phyloP scores from a whole-genome alignment of 2,888 invertebrate genomes.

The Andrena haemorrhoa region DNA sequence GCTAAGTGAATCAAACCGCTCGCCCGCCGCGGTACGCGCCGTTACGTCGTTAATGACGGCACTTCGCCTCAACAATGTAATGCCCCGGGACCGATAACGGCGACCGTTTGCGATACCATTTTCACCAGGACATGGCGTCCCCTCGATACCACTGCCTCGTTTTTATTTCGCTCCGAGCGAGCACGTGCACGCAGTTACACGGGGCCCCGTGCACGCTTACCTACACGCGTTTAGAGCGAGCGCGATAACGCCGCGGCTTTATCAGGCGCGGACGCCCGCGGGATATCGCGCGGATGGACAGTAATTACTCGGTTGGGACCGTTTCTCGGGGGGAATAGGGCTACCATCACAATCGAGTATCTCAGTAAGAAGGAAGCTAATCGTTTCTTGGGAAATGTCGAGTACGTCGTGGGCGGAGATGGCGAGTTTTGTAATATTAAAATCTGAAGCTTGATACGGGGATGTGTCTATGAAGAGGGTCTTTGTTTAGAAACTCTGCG shows the following conservation, averaged over 20 bases:
- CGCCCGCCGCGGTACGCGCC: constrained; percentile 19
- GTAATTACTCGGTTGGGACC: constrained; percentile 22
- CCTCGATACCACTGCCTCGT: constrained; percentile 32
- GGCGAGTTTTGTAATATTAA: neutral
- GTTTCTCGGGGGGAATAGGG: neutral
- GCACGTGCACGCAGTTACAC: constrained; percentile 17
- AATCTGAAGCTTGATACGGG: neutral
- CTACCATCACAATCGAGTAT: neutral
- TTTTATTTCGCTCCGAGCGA: constrained; percentile 32
- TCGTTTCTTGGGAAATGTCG: neutral
- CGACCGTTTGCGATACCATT: constrained; percentile 50
- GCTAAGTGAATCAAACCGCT: constrained; percentile 42
- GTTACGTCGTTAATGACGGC: constrained; percentile 58
- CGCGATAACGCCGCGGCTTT: constrained; percentile 36
- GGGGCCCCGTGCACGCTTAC: constrained; percentile 11
- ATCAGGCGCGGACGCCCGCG: constrained; percentile 22
- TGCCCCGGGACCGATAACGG: constrained; percentile 49
- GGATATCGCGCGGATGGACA: constrained; percentile 12
- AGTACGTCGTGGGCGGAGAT: neutral
- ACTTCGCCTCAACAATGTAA: constrained; percentile 56
- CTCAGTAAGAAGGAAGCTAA: neutral
- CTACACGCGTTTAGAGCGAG: constrained; percentile 32
- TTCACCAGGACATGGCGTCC: constrained; percentile 39
- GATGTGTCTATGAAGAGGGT: neutral
- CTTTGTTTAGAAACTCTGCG: neutral